Percentiles rank a stretch among this genome's conserved stretches.
Evolutionary conservation across 2,888 invertebrate species (phyloP).

Genomic region (Dichetophora obliterata): DNA sequence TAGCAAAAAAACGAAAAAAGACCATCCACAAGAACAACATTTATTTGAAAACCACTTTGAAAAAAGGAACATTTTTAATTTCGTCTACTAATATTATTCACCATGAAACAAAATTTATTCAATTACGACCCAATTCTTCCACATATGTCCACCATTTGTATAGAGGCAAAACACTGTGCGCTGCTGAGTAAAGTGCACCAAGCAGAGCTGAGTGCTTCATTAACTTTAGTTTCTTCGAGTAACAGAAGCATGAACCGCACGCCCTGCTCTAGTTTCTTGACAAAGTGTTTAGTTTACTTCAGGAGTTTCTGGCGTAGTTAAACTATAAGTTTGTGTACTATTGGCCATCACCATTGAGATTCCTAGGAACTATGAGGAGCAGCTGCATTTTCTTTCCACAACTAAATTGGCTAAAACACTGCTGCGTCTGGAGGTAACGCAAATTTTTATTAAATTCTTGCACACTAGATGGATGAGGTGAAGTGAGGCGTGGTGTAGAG

Average conservation of each 20-base stretch:
- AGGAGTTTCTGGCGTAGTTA: slow-evolving; percentile 6
- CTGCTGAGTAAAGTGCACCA: background rate
- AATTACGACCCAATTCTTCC: too few relatives aligned
- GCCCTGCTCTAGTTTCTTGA: slow-evolving; percentile 8
- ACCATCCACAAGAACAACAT: too few relatives aligned
- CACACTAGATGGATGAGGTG: background rate
- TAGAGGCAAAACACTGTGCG: too few relatives aligned
- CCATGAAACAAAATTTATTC: too few relatives aligned
- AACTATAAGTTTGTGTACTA: slow-evolving; percentile 4
- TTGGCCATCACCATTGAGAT: background rate
- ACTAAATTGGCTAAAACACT: slow-evolving; percentile 23
- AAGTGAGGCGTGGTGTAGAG: background rate
- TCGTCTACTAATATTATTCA: too few relatives aligned
- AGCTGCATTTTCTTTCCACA: slow-evolving; percentile 13
- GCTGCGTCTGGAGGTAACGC: background rate
- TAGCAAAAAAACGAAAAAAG: too few relatives aligned
- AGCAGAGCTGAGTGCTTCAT: slow-evolving; percentile 13
- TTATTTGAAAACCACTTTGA: too few relatives aligned
- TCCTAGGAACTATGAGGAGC: background rate
- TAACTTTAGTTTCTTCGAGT: slow-evolving; percentile 1
- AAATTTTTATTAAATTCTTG: slow-evolving; percentile 4
- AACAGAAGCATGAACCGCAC: background rate
- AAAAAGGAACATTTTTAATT: too few relatives aligned
- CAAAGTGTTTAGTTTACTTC: slow-evolving; percentile 8
- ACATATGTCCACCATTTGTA: too few relatives aligned